Conservation (phyloP, 2,888 invertebrate species). For the Scaptomyza caliginosa region DNA sequence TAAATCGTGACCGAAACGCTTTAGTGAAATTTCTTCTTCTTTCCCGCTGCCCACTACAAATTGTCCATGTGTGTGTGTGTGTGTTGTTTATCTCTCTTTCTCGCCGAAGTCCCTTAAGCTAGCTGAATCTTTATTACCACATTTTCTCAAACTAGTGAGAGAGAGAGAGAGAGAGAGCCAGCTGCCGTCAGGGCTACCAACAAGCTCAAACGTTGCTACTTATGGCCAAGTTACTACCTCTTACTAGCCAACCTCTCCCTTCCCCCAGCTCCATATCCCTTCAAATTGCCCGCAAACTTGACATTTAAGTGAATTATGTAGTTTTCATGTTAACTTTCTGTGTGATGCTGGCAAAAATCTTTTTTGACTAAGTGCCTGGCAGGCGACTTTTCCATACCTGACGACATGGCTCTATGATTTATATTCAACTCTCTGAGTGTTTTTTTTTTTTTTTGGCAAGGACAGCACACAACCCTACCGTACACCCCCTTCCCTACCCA, state of each 20-base stretch:
- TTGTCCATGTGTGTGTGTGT: not conserved
- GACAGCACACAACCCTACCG: slow-evolving; percentile 6
- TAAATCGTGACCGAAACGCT: slow-evolving; percentile 71
- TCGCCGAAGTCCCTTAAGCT: slow-evolving; percentile 26
- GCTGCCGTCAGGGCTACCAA: slow-evolving; percentile 35
- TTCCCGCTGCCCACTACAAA: slow-evolving; percentile 39
- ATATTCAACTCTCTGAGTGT: slow-evolving; percentile 24
- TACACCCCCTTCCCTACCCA: not conserved
- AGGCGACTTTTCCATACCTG: slow-evolving; percentile 50
- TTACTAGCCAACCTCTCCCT: slow-evolving; percentile 16
- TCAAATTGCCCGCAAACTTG: slow-evolving; percentile 42
- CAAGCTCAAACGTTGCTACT: slow-evolving; percentile 43
- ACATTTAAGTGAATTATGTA: slow-evolving; percentile 78
- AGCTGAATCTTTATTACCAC: slow-evolving; percentile 56
- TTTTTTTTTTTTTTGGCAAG: slow-evolving; percentile 44
- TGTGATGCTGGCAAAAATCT: slow-evolving; percentile 38
- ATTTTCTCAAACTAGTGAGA: no score
- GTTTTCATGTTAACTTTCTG: slow-evolving; percentile 68
- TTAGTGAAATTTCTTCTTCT: slow-evolving; percentile 63
- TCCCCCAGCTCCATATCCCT: slow-evolving; percentile 2
- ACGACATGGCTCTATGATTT: slow-evolving; percentile 53
- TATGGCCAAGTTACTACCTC: slow-evolving; percentile 52
- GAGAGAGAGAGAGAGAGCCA: no score
- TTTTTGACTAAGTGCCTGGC: slow-evolving; percentile 63
- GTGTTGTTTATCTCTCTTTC: slow-evolving; percentile 1